A percentile compares a stretch with the other conserved stretches of the same genome.
Evolutionary conservation across 2,113 vertebrate species (phyloP).

Genomic region (Bubalus kerabau): DNA sequence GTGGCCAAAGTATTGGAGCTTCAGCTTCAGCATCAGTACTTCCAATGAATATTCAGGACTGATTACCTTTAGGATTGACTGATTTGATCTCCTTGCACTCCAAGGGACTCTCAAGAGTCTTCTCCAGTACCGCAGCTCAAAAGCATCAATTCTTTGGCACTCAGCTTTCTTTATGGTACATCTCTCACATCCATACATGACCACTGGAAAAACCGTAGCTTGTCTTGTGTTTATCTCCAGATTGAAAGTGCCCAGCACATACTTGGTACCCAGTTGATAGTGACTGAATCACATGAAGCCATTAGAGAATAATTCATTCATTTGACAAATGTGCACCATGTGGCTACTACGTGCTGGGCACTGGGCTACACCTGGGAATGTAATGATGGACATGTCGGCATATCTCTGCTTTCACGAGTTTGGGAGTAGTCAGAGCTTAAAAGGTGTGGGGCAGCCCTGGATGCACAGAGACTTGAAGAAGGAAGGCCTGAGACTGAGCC

Average conservation of each 20-base stretch:
- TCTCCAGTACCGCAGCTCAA: not conserved
- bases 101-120: not conserved
- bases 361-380: not conserved
- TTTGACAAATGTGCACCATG: not conserved
- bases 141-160: not conserved
- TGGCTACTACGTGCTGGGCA: not conserved
- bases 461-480: not conserved
- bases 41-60: not conserved
- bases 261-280: not conserved
- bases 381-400: rapidly evolving
- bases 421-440: not conserved
- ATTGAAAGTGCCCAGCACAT: not conserved
- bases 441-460: not conserved
- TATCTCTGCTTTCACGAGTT: not conserved
- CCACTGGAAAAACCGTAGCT: not conserved
- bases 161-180: not conserved
- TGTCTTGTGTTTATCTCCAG: not conserved
- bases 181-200: not conserved
- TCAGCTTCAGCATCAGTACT: not conserved
- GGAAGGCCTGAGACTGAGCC: not conserved
- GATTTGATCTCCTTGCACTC: not conserved
- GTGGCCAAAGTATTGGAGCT: not conserved
- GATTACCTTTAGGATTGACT: not conserved
- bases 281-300: not conserved
- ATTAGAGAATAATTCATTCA: not conserved